Conservation (phyloP, 2,888 invertebrate species). For the Nudaria mundana region DNA sequence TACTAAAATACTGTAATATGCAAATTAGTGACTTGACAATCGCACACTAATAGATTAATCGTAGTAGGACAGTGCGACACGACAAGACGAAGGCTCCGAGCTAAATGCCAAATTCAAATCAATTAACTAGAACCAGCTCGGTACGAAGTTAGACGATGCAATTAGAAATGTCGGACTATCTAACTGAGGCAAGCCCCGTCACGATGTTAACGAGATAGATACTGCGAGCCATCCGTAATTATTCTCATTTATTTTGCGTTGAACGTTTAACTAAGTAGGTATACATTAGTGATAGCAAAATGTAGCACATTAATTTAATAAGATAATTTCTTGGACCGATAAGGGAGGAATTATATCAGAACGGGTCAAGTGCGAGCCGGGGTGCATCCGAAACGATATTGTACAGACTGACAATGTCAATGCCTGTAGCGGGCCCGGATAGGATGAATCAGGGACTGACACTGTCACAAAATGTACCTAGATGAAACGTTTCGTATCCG, state of each 20-base stretch:
- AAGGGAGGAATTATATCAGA: no score
- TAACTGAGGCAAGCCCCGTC: slow-evolving; percentile 31
- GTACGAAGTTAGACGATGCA: slow-evolving; percentile 58
- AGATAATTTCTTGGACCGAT: no score
- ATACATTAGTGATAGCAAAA: no score
- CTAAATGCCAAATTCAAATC: slow-evolving; percentile 58
- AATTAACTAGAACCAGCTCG: slow-evolving; percentile 72
- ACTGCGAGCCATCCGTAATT: slow-evolving; percentile 17
- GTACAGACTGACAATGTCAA: no score
- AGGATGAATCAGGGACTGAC: no score
- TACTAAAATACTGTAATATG: slow-evolving; percentile 25
- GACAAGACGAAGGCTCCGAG: slow-evolving; percentile 38
- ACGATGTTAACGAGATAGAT: slow-evolving; percentile 25
- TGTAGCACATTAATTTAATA: no score
- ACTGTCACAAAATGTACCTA: no score
- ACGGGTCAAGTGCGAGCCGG: no score
- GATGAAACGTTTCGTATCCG: no score
- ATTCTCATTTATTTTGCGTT: slow-evolving; percentile 23
- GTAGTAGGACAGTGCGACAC: slow-evolving; percentile 34
- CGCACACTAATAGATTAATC: slow-evolving; percentile 43
- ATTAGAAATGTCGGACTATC: slow-evolving; percentile 48
- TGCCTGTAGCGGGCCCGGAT: no score
- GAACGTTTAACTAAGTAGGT: background rate
- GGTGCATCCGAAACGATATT: no score
- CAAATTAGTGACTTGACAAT: slow-evolving; percentile 40